Base-by-base conservation (phyloP, 2,797 vertebrate genomes). In the Simalia tracyae region DNA sequence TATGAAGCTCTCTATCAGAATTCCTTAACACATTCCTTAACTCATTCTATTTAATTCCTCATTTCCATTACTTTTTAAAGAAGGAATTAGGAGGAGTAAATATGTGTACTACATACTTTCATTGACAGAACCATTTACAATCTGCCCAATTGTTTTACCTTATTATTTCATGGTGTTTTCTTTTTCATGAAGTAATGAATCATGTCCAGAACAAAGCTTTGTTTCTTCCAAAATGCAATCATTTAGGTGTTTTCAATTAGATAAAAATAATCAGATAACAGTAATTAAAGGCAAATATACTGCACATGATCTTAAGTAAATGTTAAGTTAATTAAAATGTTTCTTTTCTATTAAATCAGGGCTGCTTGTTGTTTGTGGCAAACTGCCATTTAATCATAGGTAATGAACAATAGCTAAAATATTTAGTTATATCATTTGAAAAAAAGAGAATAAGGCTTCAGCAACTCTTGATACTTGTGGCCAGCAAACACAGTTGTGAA, bases 291-390 rank as follows among this genome's bases (percentile, higher is more conserved):
- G 84, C 64, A 91, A 89, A 87, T 81, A 68, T 57, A 63, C 42
- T 93, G 76, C 63, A 76, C 42, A 89, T 11, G 60, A 42, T 63
- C 36, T 81, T 94, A 84, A 22, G 63, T 0, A 24, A n/a, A 60
- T 87, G 22, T 94, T 63, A 91, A 90, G 87, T 95, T 94, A 91
- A 89, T 91, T 93, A 93, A 95, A 92, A 93, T 93, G 87, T 50
- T 10, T 11, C 76, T 4, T 92, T 96, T 95, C 63, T 10, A 64
- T 88, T 91, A 76, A 88, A 94, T 88, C 11, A 60, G 1, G 4
- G 93, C 2, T 92, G 87, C 60, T 11, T 84, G 1, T 90, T 76
- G 8, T 81, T 19, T 91, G 0, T 46, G 89, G 7, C 1, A 91
- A 86, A 11, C 24, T 91, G 24, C 4, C 60, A 84, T 90, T 89